Evolutionary conservation across 2,113 vertebrate genomes (phyloP).

Genomic region (Triplophysa dalaica): DNA sequence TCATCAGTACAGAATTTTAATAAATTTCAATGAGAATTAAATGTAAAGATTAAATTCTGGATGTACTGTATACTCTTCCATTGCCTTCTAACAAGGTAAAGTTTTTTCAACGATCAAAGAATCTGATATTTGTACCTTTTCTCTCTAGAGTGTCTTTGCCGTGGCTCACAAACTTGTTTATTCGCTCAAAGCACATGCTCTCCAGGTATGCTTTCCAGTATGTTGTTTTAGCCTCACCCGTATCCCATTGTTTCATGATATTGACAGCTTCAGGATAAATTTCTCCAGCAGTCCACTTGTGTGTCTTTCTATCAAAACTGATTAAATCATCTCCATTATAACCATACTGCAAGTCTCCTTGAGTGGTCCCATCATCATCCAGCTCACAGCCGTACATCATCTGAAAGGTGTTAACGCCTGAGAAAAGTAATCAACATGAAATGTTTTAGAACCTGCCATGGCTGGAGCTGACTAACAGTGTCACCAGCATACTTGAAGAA

Average conservation of each 20-base stretch:
- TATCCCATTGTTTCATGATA: conserved; percentile 4
- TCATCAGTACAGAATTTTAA: no score
- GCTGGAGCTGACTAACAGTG: no score
- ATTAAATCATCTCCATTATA: conserved; percentile 40
- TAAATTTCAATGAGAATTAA: no score
- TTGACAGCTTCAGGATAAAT: rapidly evolving
- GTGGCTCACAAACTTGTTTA: conserved; percentile 31
- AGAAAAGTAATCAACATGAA: background rate
- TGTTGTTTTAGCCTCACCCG: rapidly evolving
- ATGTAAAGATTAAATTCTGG: background rate
- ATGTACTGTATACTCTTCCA: no score
- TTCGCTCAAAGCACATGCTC: conserved; percentile 43
- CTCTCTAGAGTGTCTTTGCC: conserved; percentile 11
- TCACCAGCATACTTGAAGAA: no score
- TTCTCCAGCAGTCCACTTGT: background rate
- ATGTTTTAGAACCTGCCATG: no score
- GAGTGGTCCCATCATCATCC: rapidly evolving
- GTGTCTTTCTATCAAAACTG: background rate
- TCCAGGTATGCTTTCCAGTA: conserved; percentile 24
- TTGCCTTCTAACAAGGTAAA: no score
- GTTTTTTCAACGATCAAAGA: background rate
- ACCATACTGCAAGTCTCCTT: rapidly evolving
- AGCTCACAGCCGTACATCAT: rapidly evolving
- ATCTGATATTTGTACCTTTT: background rate
- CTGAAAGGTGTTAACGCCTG: background rate